These are phyloP conservation scores for Synergus itoensis DNA, from an alignment of 2,888 invertebrate species.

Conservation along the genomic window DNA sequence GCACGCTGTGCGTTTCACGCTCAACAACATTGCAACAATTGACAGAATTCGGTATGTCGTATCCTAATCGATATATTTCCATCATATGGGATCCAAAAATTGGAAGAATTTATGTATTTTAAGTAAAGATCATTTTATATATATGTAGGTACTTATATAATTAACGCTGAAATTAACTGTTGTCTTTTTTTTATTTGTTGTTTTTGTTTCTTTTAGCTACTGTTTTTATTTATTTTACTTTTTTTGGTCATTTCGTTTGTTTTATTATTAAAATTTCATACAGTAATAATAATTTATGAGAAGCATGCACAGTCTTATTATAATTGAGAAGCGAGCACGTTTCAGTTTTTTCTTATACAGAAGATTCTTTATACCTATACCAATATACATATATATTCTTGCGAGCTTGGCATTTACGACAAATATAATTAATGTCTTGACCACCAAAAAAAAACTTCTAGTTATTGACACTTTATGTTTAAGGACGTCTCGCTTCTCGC, in stretches of 20 bases:
- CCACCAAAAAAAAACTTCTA: background rate
- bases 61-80: background rate
- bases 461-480: constrained; percentile 2
- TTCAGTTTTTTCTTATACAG: background rate
- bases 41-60: background rate
- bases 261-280: too few species aligned
- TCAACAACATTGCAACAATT: constrained; percentile 45
- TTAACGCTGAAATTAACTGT: too few species aligned
- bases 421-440: background rate
- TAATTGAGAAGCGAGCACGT: background rate
- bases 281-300: too few species aligned
- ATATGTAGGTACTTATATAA: too few species aligned
- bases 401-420: background rate
- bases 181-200: too few species aligned
- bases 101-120: background rate
- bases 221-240: too few species aligned
- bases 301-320: background rate
- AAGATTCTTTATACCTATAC: background rate
- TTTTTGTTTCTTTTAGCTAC: too few species aligned
- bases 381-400: too few species aligned
- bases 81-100: background rate
- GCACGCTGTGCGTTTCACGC: constrained; percentile 72
- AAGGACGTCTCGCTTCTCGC: background rate
- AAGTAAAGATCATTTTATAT: too few species aligned
- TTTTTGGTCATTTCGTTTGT: too few species aligned